Conservation (phyloP, 2,797 vertebrate species). For the Takifugu rubripes region DNA sequence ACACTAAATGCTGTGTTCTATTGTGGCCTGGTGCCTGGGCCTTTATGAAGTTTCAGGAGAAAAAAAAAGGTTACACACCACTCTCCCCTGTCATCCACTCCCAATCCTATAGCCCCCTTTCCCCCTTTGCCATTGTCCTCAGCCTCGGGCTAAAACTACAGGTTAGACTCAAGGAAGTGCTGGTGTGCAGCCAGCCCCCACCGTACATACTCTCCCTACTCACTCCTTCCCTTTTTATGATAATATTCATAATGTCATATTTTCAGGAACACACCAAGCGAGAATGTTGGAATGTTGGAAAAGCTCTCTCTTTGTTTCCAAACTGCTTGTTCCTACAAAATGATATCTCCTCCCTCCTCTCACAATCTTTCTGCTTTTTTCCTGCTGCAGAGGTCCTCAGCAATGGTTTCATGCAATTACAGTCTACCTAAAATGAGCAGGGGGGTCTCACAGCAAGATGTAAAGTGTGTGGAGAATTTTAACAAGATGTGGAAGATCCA, state of each 20-base stretch:
- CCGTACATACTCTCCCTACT: background rate
- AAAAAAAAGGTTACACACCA: conserved; percentile 35
- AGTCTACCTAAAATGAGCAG: conserved; percentile 50
- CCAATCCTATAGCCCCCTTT: conserved; percentile 44
- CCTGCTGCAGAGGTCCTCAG: conserved; percentile 35
- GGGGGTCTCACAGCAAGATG: conserved; percentile 47
- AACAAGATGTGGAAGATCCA: conserved; percentile 70
- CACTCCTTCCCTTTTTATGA: conserved; percentile 31
- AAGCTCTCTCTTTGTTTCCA: conserved; percentile 57
- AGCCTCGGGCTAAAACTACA: conserved; percentile 61
- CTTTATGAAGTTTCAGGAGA: conserved; percentile 16
- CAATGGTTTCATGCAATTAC: conserved; percentile 75
- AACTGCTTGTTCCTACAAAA: conserved; percentile 65
- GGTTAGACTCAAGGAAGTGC: conserved; percentile 54
- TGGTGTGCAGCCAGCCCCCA: conserved; percentile 64
- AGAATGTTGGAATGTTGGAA: conserved; percentile 45
- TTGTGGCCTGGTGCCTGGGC: conserved; percentile 48
- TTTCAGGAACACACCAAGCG: conserved; percentile 52
- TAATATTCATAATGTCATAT: conserved; percentile 63
- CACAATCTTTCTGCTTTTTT: conserved; percentile 38
- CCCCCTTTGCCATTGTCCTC: conserved; percentile 39
- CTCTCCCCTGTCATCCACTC: conserved; percentile 39
- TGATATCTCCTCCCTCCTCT: conserved; percentile 42
- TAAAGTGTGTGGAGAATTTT: conserved; percentile 63
- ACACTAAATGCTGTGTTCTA: conserved; percentile 58